Evolutionary conservation across 2,888 invertebrate genomes (phyloP).

Genomic region (Dicyrtomina minuta): DNA sequence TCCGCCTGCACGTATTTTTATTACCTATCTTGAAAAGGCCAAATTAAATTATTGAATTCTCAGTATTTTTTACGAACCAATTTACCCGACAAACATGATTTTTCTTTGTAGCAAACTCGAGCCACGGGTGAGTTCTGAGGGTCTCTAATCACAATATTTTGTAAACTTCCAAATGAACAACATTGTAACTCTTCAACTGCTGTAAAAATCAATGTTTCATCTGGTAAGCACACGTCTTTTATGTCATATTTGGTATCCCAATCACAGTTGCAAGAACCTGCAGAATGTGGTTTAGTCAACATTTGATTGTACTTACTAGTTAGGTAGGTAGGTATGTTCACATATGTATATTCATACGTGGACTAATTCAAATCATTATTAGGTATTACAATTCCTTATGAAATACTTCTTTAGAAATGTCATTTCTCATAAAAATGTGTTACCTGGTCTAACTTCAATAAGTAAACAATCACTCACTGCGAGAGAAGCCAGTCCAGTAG

Average conservation of each 20-base stretch:
- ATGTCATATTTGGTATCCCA: conserved; percentile 38
- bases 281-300: no score
- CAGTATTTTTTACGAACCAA: conserved; percentile 45
- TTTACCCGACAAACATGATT: conserved; percentile 35
- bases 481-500: conserved; percentile 19
- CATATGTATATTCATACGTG: no score
- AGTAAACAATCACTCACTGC: conserved; percentile 16
- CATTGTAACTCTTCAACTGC: conserved; percentile 41
- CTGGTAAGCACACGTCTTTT: conserved; percentile 28
- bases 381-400: no score
- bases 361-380: no score
- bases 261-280: conserved; percentile 38
- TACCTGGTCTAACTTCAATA: conserved; percentile 16
- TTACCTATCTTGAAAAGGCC: no score
- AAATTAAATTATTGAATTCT: no score
- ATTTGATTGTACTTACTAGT: no score
- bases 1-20: no score
- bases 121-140: conserved; percentile 40
- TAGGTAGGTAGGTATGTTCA: no score
- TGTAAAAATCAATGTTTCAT: conserved; percentile 35
- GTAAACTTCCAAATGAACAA: conserved; percentile 26
- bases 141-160: conserved; percentile 46
- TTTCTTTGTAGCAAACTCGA: conserved; percentile 49
- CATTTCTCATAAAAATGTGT: no score
- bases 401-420: no score